phyloP scores from a whole-genome alignment of 2,888 invertebrate genomes.

The Prionchulus punctatus region DNA sequence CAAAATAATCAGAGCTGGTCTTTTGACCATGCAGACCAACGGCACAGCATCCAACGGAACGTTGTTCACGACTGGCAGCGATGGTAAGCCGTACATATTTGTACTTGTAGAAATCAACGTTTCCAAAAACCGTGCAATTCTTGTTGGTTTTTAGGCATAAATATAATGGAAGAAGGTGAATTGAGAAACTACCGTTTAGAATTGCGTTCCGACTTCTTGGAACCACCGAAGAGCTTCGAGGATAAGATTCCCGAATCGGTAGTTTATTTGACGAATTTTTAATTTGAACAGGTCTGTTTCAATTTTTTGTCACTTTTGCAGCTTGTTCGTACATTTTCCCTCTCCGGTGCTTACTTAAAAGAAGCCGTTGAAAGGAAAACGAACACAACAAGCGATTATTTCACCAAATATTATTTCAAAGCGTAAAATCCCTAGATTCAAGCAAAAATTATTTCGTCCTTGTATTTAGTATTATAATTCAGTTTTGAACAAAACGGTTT shows the following conservation, averaged over 20 bases:
- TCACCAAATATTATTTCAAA: constrained; percentile 1
- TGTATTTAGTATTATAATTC: too few species aligned
- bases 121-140: too few species aligned
- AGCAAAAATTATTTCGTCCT: too few species aligned
- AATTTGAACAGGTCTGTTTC: neutral
- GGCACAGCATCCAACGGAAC: neutral
- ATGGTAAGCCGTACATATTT: too few species aligned
- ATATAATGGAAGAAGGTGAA: neutral
- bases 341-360: constrained; percentile 5
- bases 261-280: neutral
- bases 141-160: neutral
- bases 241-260: neutral
- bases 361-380: constrained; percentile 5
- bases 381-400: neutral
- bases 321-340: constrained; percentile 3
- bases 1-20: neutral
- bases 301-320: constrained; percentile 1
- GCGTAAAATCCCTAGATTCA: too few species aligned
- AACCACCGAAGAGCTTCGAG: neutral
- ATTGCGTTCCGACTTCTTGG: neutral
- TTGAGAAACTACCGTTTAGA: neutral
- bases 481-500: too few species aligned
- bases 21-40: neutral
- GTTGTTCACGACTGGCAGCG: neutral
- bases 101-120: too few species aligned